Conservation (phyloP, 2,888 invertebrate genomes). For the Unio pictorum region DNA sequence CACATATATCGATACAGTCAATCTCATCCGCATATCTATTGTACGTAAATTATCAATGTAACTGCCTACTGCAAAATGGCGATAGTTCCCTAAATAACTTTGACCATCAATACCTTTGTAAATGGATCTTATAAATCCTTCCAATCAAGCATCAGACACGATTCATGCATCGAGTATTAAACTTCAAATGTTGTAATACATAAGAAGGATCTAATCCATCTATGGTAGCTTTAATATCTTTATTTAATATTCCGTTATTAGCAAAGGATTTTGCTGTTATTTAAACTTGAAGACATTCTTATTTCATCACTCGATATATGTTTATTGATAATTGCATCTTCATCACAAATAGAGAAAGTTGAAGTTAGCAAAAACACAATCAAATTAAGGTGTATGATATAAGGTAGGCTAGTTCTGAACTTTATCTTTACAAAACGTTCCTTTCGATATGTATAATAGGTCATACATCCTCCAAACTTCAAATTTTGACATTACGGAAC, state of each 20-base stretch:
- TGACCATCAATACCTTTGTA: constrained; percentile 8
- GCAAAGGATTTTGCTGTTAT: constrained; percentile 6
- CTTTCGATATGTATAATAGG: too few relatives aligned
- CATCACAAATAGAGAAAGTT: too few relatives aligned
- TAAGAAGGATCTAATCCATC: neutral
- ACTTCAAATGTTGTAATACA: constrained; percentile 5
- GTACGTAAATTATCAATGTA: constrained; percentile 8
- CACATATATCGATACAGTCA: neutral
- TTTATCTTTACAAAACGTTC: too few relatives aligned
- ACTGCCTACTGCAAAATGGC: constrained; percentile 7
- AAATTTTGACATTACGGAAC: too few relatives aligned
- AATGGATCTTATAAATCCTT: constrained; percentile 6
- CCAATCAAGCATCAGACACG: constrained; percentile 2
- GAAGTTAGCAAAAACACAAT: too few relatives aligned
- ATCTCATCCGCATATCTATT: constrained; percentile 3
- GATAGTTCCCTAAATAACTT: constrained; percentile 3
- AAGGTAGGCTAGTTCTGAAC: too few relatives aligned
- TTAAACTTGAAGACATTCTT: neutral
- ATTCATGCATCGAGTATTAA: constrained; percentile 2
- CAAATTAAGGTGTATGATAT: too few relatives aligned
- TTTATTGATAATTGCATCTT: too few relatives aligned
- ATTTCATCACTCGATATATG: neutral
- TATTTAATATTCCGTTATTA: constrained; percentile 7
- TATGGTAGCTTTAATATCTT: constrained; percentile 6
- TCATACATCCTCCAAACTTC: too few relatives aligned